Percentiles rank a stretch among this genome's conserved stretches.
Evolutionary conservation across 2,888 invertebrate species (phyloP).

Genomic region (Synergus laeviventris): DNA sequence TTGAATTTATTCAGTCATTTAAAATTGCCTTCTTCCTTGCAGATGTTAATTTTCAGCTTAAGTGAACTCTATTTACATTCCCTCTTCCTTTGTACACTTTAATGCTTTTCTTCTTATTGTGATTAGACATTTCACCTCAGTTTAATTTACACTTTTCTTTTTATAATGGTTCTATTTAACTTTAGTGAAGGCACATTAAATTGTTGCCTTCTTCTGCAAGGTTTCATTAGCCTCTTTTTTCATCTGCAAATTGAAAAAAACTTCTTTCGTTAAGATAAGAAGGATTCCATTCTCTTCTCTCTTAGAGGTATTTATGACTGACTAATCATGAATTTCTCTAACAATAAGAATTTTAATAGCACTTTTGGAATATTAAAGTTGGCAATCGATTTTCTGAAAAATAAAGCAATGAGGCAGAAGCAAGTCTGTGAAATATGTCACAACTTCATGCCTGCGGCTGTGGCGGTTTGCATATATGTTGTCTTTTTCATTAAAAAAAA

Average conservation of each 20-base stretch:
- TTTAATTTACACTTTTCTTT: not conserved
- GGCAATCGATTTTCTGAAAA: not conserved
- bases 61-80: slow-evolving; percentile 13
- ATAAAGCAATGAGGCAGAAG: slow-evolving; percentile 25
- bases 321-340: too few species aligned
- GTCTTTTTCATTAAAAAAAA: not conserved
- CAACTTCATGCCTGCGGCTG: slow-evolving; percentile 10
- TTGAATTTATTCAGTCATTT: slow-evolving; percentile 6
- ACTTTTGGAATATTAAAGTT: not conserved
- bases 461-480: not conserved
- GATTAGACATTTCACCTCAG: not conserved
- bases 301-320: too few species aligned
- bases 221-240: too few species aligned
- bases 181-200: not conserved
- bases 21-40: not conserved
- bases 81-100: slow-evolving; percentile 22
- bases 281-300: too few species aligned
- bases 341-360: not conserved
- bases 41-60: slow-evolving; percentile 2
- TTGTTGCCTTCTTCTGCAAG: too few species aligned
- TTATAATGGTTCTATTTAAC: not conserved
- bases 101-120: slow-evolving; percentile 3
- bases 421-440: slow-evolving; percentile 10
- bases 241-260: too few species aligned
- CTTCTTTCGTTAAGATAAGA: too few species aligned